Percentiles rank a stretch among this genome's conserved stretches.
Evolutionary conservation across 2,113 vertebrate genomes (phyloP).

Genomic region (Osmerus mordax): DNA sequence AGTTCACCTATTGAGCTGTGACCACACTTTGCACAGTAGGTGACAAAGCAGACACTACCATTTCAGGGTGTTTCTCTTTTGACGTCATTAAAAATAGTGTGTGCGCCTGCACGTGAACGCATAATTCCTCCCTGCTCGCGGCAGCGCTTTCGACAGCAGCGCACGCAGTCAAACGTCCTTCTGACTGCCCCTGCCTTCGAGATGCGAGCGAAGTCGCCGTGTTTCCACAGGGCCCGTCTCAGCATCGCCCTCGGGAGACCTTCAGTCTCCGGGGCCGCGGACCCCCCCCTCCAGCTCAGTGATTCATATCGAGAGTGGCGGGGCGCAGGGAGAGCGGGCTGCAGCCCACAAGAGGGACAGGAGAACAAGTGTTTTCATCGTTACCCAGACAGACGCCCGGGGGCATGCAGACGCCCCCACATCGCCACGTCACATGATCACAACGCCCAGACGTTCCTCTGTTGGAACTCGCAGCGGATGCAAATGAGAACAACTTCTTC

Average conservation of each 20-base stretch:
- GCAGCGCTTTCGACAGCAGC: too few species aligned
- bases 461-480: conserved; percentile 30
- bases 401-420: conserved; percentile 34
- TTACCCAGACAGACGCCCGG: conserved; percentile 31
- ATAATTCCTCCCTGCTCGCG: too few species aligned
- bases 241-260: conserved; percentile 25
- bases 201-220: not conserved
- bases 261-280: conserved; percentile 29
- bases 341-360: conserved; percentile 32
- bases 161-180: not conserved
- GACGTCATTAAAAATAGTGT: conserved; percentile 1
- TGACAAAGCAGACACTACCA: conserved; percentile 30
- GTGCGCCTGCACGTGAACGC: not conserved
- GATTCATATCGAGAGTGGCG: conserved; percentile 52
- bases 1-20: conserved; percentile 35
- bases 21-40: conserved; percentile 21
- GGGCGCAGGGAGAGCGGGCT: conserved; percentile 17
- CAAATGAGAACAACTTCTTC: conserved; percentile 6
- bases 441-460: conserved; percentile 27
- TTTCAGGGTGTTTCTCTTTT: conserved; percentile 6
- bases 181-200: not conserved
- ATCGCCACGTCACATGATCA: conserved; percentile 40
- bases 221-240: conserved; percentile 9
- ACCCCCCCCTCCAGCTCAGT: conserved; percentile 33
- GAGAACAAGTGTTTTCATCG: conserved; percentile 53